These are phyloP conservation scores for Lophura nycthemera DNA, from an alignment of 2,113 vertebrate genomes.

Conservation along the genomic window DNA sequence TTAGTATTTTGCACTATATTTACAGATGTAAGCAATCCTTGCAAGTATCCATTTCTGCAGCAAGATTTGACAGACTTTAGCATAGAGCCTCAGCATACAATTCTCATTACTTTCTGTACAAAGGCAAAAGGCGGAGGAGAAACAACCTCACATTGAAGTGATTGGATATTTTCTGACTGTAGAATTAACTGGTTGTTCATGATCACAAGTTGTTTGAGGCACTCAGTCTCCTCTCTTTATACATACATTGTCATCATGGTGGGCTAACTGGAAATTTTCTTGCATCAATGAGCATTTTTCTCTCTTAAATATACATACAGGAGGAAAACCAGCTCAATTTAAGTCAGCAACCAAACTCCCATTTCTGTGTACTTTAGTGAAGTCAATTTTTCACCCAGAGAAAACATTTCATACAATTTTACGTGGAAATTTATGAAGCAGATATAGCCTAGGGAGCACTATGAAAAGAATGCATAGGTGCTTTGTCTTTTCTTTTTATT, in stretches of 20 bases:
- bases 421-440: background rate
- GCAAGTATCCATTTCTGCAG: background rate
- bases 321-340: background rate
- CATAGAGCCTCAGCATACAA: background rate
- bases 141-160: background rate
- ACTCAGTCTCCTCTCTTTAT: background rate
- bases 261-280: background rate
- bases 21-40: background rate
- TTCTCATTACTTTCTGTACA: background rate
- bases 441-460: background rate
- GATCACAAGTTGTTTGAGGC: background rate
- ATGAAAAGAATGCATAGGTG: background rate
- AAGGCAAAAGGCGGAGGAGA: background rate
- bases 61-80: background rate
- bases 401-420: slow-evolving; percentile 24
- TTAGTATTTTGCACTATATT: background rate
- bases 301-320: background rate
- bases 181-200: background rate
- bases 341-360: background rate
- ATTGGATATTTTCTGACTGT: background rate
- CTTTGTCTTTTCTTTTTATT: background rate
- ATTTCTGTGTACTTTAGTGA: background rate
- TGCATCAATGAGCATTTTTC: background rate
- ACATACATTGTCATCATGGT: background rate
- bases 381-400: background rate